Evolutionary conservation across 2,888 invertebrate species (phyloP).

Genomic region (Nasonia oneida): DNA sequence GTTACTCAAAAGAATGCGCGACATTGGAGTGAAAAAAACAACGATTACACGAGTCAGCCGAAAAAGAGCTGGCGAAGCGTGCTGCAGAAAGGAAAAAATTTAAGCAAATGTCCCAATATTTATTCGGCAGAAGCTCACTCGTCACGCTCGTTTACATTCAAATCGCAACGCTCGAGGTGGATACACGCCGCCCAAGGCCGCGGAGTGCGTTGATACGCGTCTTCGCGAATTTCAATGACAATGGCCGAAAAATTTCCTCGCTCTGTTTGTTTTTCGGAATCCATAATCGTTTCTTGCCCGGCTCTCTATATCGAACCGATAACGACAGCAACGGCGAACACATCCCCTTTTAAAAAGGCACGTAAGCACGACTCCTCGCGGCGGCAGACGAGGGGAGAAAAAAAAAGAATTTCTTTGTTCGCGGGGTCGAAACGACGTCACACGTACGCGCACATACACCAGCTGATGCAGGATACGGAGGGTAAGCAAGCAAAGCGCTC

Average conservation of each 20-base stretch:
- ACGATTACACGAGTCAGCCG: neutral
- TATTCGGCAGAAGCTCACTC: constrained; percentile 9
- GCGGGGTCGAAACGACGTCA: constrained; percentile 22
- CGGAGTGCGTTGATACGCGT: neutral
- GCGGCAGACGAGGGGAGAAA: constrained; percentile 39
- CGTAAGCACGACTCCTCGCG: neutral
- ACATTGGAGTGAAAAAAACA: neutral
- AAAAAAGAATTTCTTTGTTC: constrained; percentile 53
- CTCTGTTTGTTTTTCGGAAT: neutral
- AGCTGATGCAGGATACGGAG: neutral
- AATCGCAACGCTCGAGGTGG: constrained; percentile 5
- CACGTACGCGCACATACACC: neutral
- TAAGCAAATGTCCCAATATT: constrained; percentile 9
- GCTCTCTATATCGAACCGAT: neutral
- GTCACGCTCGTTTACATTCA: constrained; percentile 17
- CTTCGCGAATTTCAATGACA: neutral
- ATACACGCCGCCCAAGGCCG: neutral
- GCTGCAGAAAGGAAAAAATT: neutral
- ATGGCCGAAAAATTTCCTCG: neutral
- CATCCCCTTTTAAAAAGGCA: constrained; percentile 52
- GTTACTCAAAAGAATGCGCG: neutral
- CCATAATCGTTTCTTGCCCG: neutral
- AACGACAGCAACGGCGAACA: constrained; percentile 8
- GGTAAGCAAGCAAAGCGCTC: constrained; percentile 35
- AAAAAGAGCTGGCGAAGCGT: neutral